phyloP scores from a whole-genome alignment of 2,888 invertebrate genomes.

The Mimachlamys varia region DNA sequence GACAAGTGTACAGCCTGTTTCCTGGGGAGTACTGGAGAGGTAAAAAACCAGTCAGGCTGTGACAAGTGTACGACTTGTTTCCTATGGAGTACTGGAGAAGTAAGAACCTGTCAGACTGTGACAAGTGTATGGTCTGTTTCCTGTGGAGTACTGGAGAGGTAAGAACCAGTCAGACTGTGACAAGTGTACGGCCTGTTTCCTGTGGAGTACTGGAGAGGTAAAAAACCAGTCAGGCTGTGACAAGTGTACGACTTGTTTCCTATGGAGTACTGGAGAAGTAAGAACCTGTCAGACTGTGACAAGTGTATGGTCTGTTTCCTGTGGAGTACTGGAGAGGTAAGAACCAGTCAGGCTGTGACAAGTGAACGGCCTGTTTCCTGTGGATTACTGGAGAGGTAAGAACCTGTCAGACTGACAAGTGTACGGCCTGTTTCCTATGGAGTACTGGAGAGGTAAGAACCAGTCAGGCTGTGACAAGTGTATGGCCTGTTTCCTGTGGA shows the following conservation, averaged over 20 bases:
- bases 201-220: conserved; percentile 60
- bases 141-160: neutral
- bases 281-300: neutral
- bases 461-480: conserved; percentile 70
- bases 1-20: conserved; percentile 67
- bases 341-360: too few relatives aligned
- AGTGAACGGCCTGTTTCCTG: neutral
- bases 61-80: conserved; percentile 44
- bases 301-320: neutral
- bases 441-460: conserved; percentile 58
- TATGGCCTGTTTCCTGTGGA: conserved; percentile 73
- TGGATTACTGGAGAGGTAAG: neutral
- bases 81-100: conserved; percentile 76
- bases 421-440: conserved; percentile 73
- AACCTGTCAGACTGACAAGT: too few relatives aligned
- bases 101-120: too few relatives aligned
- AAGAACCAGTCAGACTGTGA: too few relatives aligned
- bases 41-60: neutral
- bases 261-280: conserved; percentile 78
- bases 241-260: conserved; percentile 69
- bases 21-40: conserved; percentile 75
- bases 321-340: conserved; percentile 66
- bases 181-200: conserved; percentile 67
- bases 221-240: conserved; percentile 69
- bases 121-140: neutral